Evolutionary conservation across 2,888 invertebrate genomes (phyloP).

Genomic region (Luffia ferchaultella): DNA sequence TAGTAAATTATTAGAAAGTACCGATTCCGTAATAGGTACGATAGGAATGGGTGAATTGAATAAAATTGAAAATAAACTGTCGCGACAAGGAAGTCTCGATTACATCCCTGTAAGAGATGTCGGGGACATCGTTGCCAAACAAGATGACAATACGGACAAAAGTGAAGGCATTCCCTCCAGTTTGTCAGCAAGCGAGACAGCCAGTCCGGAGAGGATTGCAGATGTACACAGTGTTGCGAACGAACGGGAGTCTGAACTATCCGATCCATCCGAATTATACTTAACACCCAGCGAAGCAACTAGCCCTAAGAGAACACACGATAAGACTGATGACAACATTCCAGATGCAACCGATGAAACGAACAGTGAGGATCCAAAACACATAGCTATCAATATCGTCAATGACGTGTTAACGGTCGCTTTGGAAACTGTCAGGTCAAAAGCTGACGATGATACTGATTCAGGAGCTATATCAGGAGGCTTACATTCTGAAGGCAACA

Average conservation of each 20-base stretch:
- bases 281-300: conserved; percentile 72
- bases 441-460: conserved; percentile 53
- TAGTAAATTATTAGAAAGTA: conserved; percentile 38
- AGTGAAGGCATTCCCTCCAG: conserved; percentile 60
- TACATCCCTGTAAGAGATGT: conserved; percentile 60
- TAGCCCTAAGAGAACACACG: conserved; percentile 51
- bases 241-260: conserved; percentile 69
- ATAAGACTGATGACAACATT: conserved; percentile 42
- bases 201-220: conserved; percentile 51
- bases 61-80: conserved; percentile 39
- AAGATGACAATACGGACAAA: conserved; percentile 51
- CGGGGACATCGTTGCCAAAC: conserved; percentile 40
- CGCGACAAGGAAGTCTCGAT: conserved; percentile 52
- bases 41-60: conserved; percentile 27
- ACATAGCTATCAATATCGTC: conserved; percentile 52
- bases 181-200: conserved; percentile 53
- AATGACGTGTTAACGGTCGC: conserved; percentile 57
- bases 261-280: conserved; percentile 74
- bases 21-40: conserved; percentile 47
- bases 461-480: conserved; percentile 58
- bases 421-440: conserved; percentile 46
- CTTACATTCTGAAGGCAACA: conserved; percentile 50
- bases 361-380: conserved; percentile 42
- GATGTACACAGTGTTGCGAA: conserved; percentile 37
- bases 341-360: conserved; percentile 23